Base-by-base conservation (phyloP, 2,888 invertebrate species). In the Metellina segmentata region DNA sequence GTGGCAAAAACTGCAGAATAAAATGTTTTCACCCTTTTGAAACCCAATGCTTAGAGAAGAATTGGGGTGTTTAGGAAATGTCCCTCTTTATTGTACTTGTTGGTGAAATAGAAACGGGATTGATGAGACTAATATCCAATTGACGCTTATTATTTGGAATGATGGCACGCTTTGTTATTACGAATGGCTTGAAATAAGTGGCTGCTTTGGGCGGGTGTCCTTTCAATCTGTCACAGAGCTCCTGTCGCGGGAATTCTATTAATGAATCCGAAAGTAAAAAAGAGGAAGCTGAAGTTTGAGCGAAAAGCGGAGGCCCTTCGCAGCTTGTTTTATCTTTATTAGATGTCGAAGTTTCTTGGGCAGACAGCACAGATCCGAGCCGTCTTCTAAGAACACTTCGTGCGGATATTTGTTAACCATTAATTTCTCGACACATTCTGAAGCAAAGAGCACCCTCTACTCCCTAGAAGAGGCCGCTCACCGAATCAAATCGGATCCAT, bases 251-350 rank as follows among this genome's bases (percentile, higher is more conserved):
- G 69, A 79, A 72, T 83, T 74, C 86, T 79, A 82, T 91, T 91
- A 91, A 91, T 87, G 91, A 91, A 87, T 70, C 83, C 78, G 70
- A 69, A 20, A 83, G 53, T 77, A 85, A 89, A 78, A 34, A 90
- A 90, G 89, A 83, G n/a, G n/a, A 77, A 79, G 52, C 51, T 69
- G 9, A 72, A 85, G 74, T 78, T 83, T 89, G 70, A 51, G 53
- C 78, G n/a, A 51, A 89, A 75, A 89, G 53, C 48, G 75, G 19
- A 75, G 49, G 69, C 52, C 61, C 49, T 72, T 72, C 79, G 52
- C 51, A 20, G 19, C 78, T 69, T 86, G 79, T 91, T 91, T 91
- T 91, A 88, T 91, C 91, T 87, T 87, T 91, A 91, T 91, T 91
- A 91, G 87, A 91, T 72, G 87, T 78, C 87, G 70, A 20, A 83